These are phyloP conservation scores for Vanessa atalanta DNA, from an alignment of 1,140 invertebrate species.

Conservation along the genomic window DNA sequence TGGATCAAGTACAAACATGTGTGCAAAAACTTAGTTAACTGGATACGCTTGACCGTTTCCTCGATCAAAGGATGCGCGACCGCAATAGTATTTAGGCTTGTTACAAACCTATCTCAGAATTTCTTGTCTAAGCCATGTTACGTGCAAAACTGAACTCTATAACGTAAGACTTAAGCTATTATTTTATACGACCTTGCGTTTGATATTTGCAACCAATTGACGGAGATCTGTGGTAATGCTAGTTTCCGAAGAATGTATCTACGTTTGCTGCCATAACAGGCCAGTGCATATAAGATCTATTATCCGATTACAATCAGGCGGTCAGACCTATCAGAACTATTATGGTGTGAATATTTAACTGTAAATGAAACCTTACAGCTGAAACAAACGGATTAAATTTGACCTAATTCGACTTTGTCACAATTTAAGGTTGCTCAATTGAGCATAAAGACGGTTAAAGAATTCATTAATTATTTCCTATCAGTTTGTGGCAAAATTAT, in stretches of 20 bases:
- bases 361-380: conserved; percentile 21
- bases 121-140: not conserved
- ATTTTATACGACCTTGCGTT: not conserved
- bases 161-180: not conserved
- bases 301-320: not conserved
- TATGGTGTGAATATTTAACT: not conserved
- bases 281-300: not conserved
- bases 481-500: too few relatives aligned
- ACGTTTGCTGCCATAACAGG: not conserved
- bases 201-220: not conserved
- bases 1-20: conserved; percentile 9
- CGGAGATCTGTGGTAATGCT: conserved; percentile 4
- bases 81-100: conserved; percentile 13
- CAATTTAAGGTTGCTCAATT: not conserved
- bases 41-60: conserved; percentile 29
- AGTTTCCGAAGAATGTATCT: conserved; percentile 18
- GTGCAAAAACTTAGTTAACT: conserved; percentile 19
- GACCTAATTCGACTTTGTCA: conserved; percentile 16
- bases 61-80: conserved; percentile 29
- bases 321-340: not conserved
- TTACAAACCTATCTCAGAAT: conserved; percentile 4
- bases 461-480: too few relatives aligned
- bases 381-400: conserved; percentile 21
- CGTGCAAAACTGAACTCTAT: not conserved
- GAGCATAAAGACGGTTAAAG: too few relatives aligned